phyloP scores from a whole-genome alignment of 2,888 invertebrate species.

The Lithophane semibrunnea region DNA sequence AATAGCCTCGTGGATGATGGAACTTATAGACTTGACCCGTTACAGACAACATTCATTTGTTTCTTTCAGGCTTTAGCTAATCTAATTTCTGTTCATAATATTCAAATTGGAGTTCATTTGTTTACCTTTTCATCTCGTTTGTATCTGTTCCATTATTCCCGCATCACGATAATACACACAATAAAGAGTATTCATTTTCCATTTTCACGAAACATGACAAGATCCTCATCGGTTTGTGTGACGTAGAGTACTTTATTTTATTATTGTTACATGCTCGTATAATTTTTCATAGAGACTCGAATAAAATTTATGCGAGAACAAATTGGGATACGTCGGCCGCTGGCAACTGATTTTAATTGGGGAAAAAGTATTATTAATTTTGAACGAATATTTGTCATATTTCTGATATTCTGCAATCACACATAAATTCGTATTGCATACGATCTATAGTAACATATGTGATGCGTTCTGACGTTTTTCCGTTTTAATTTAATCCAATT shows the following conservation, averaged over 20 bases:
- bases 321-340: conserved; percentile 36
- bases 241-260: conserved; percentile 36
- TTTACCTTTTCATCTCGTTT: not conserved
- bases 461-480: not conserved
- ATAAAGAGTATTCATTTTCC: conserved; percentile 22
- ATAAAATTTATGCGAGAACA: conserved; percentile 37
- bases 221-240: conserved; percentile 25
- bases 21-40: not conserved
- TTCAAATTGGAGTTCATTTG: conserved; percentile 9
- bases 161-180: conserved; percentile 24
- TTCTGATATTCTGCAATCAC: conserved; percentile 16
- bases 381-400: conserved; percentile 12
- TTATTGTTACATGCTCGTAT: conserved; percentile 40
- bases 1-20: not conserved
- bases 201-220: conserved; percentile 25
- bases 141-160: conserved; percentile 7
- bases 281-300: conserved; percentile 31
- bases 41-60: not conserved
- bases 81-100: not conserved
- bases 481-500: conserved; percentile 3
- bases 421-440: conserved; percentile 5
- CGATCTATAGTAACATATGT: not conserved
- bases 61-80: not conserved
- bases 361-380: conserved; percentile 33
- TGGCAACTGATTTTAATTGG: conserved; percentile 50